These are phyloP conservation scores for Scaptomyza pallida DNA, from an alignment of 1,140 invertebrate species.

Conservation along the genomic window DNA sequence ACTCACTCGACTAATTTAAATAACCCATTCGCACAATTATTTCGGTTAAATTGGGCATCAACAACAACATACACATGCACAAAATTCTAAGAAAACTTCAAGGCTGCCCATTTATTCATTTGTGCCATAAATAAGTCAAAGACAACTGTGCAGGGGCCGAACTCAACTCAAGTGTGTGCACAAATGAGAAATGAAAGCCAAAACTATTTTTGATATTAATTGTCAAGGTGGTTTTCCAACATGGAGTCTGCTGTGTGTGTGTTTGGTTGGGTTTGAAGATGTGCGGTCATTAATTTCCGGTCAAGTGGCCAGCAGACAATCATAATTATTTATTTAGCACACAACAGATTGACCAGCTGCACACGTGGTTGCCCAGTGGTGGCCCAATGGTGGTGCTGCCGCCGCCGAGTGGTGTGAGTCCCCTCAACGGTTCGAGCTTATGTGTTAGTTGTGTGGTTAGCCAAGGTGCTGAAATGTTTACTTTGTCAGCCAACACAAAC, in stretches of 20 bases:
- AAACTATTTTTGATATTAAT: constrained; percentile 81
- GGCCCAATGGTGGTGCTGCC: constrained; percentile 3
- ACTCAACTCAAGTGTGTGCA: constrained; percentile 65
- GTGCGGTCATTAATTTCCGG: constrained; percentile 74
- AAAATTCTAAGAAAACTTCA: background rate
- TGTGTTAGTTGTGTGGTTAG: constrained; percentile 70
- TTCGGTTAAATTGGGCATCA: background rate
- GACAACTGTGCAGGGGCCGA: constrained; percentile 35
- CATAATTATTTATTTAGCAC: constrained; percentile 80
- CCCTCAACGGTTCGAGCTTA: too few relatives aligned
- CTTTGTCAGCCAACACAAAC: constrained; percentile 61
- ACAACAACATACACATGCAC: background rate
- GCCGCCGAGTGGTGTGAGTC: too few relatives aligned
- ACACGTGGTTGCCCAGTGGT: constrained; percentile 63
- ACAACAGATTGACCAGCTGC: constrained; percentile 76
- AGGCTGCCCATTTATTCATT: constrained; percentile 17
- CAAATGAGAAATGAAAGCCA: constrained; percentile 47
- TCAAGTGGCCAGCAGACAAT: constrained; percentile 77
- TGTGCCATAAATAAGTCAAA: constrained; percentile 64
- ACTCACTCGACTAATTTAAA: too few relatives aligned
- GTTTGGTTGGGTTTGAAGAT: constrained; percentile 43
- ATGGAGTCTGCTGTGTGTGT: background rate
- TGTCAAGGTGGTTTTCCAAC: constrained; percentile 52
- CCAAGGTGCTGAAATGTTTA: constrained; percentile 79
- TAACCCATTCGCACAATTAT: background rate